A percentile compares a stretch with the other conserved stretches of the same genome.
Evolutionary conservation across 2,113 vertebrate genomes (phyloP).

Genomic region (Stomatorhinus ivindoensis): DNA sequence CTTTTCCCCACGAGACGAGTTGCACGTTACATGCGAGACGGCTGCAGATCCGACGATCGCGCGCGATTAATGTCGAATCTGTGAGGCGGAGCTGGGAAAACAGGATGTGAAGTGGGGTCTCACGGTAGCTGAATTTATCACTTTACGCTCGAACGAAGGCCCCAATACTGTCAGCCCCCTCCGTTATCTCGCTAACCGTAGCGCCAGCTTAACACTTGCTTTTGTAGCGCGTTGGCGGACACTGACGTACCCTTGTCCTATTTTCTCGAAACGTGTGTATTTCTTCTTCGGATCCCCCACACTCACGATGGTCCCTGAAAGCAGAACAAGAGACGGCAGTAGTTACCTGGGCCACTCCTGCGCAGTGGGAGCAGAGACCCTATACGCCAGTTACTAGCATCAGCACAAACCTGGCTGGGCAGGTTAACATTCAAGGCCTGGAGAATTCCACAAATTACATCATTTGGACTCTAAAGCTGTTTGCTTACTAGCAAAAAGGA

Average conservation of each 20-base stretch:
- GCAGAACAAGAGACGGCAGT: background rate
- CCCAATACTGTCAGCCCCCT: background rate
- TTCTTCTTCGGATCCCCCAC: slow-evolving; percentile 98
- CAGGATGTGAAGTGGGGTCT: background rate
- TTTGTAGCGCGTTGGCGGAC: background rate
- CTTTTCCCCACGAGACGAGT: background rate
- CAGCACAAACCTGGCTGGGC: background rate
- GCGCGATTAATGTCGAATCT: background rate
- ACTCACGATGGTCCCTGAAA: slow-evolving; percentile 90
- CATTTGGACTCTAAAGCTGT: background rate
- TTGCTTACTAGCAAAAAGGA: background rate
- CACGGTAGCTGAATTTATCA: background rate
- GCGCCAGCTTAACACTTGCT: background rate
- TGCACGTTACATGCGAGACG: background rate
- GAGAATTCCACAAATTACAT: background rate
- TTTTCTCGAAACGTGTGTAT: slow-evolving; percentile 96
- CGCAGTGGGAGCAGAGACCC: slow-evolving; percentile 26
- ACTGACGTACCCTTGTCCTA: slow-evolving; percentile 89
- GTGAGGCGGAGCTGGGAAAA: background rate
- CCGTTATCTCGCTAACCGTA: background rate
- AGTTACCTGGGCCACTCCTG: slow-evolving; percentile 15
- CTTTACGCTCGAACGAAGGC: slow-evolving; percentile 38
- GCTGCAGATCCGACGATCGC: background rate
- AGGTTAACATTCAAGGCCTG: background rate
- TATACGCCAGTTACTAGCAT: background rate